Base-by-base conservation (phyloP, 2,888 invertebrate species). In the Onchidella celtica region DNA sequence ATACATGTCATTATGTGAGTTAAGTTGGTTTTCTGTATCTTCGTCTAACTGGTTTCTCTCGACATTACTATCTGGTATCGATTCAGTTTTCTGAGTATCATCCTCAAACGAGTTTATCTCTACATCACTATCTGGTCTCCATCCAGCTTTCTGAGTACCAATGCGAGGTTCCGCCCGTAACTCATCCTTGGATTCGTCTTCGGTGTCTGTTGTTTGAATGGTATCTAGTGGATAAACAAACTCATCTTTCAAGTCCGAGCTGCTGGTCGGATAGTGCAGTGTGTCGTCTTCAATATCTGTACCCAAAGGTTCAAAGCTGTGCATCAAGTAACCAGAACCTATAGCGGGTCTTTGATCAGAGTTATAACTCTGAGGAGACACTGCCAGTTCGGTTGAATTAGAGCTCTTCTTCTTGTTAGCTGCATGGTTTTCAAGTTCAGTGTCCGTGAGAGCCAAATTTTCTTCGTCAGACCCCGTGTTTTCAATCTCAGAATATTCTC, bases 291-390 rank as follows among this genome's bases (percentile, higher is more conserved):
- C 47, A 47, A 11, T 47, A 6, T 29, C 65, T 2, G 65, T 3
- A 27, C 29, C 29, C 2, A 3, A 17, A 24, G 11, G 14, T 9
- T 65, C 65, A 65, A 68, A 68, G 21, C 36, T 38, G 21, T 29
- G 36, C n/a, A 68, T n/a, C 21, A 68, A 21, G 68, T 68, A 68
- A 3, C 68, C 68, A 1, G 68, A 68, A n/a, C 68, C 68, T 9
- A 68, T 38, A 21, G 68, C 21, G 24, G 68, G 68, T 36, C 36
- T 34, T 29, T 34, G 17, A 65, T 3, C 27, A 4, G 11, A 11
- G 9, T 11, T 17, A 11, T 47, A 11, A 11, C 47, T 47, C 47
- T 11, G 9, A 47, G 47, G 47, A 11, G 2, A 2, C 6, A 29
- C 17, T 32, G 11, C 27, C 17, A 17, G 27, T 29, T 24, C 17